Percentiles rank a stretch among this genome's conserved stretches.
Conservation (phyloP, 2,888 invertebrate genomes). For the Hololepta plana region DNA sequence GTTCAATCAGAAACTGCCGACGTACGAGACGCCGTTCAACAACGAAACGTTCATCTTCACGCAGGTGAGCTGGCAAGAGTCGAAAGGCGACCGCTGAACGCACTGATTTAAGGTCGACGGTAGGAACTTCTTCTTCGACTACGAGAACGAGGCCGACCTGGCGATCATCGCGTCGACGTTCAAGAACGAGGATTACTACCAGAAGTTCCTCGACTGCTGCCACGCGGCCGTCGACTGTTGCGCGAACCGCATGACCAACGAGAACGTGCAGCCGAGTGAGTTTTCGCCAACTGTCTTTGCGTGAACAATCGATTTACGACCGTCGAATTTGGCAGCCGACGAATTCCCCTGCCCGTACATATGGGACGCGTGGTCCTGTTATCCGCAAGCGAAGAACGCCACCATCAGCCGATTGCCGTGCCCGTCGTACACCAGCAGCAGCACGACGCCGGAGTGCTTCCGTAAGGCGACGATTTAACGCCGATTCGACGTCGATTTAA, state of each 20-base stretch:
- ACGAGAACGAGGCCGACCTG: constrained; percentile 7
- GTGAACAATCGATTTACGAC: neutral
- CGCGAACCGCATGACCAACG: constrained; percentile 13
- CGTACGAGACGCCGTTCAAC: neutral
- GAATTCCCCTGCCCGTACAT: no score
- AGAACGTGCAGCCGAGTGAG: constrained; percentile 15
- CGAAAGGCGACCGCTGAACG: neutral
- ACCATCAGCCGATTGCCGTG: constrained; percentile 30
- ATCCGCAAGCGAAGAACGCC: neutral
- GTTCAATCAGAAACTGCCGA: constrained; percentile 1
- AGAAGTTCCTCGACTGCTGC: constrained; percentile 18
- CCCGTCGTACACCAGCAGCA: constrained; percentile 37
- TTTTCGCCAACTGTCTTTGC: neutral
- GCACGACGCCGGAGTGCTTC: constrained; percentile 39
- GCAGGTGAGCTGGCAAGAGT: neutral
- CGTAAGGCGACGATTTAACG: no score
- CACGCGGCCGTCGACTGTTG: constrained; percentile 20
- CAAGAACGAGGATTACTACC: constrained; percentile 13
- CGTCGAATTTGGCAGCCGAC: no score
- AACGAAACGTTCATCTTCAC: constrained; percentile 1
- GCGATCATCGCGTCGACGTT: constrained; percentile 16
- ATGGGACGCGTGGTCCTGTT: constrained; percentile 3
- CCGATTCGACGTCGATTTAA: no score
- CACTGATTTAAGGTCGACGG: neutral
- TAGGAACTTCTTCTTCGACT: constrained; percentile 1